phyloP scores from a whole-genome alignment of 2,797 vertebrate species.

The Falco naumanni region DNA sequence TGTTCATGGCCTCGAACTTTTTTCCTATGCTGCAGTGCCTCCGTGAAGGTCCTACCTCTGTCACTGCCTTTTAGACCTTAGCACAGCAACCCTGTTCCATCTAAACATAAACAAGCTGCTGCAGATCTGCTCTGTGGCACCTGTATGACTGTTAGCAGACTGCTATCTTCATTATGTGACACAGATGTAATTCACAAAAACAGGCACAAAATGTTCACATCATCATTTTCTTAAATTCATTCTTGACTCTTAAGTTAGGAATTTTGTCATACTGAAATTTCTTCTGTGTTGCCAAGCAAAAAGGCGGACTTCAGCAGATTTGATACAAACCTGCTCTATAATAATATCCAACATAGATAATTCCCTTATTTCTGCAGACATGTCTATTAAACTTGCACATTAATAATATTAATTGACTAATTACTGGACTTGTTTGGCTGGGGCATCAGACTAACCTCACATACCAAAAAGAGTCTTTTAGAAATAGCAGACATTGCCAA shows the following conservation, averaged over 20 bases:
- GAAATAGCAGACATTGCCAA: neutral
- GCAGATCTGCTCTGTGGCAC: neutral
- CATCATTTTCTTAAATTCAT: neutral
- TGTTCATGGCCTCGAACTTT: neutral
- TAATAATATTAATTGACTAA: neutral
- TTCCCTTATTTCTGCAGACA: neutral
- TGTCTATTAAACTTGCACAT: neutral
- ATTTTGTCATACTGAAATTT: neutral
- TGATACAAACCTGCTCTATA: neutral
- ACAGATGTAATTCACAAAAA: neutral
- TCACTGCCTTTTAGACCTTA: neutral
- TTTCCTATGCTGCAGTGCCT: neutral
- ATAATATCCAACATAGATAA: neutral
- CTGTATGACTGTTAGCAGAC: neutral
- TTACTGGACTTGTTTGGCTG: neutral
- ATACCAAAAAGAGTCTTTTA: neutral
- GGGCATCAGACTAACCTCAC: neutral
- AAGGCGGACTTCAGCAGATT: neutral
- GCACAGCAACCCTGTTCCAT: neutral
- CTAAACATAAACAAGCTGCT: neutral
- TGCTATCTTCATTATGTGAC: neutral
- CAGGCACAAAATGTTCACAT: neutral
- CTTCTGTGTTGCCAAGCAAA: neutral
- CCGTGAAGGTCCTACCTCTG: neutral
- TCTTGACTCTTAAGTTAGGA: neutral